phyloP scores from a whole-genome alignment of 2,797 vertebrate genomes.

The Oceanodroma leucorhoa region DNA sequence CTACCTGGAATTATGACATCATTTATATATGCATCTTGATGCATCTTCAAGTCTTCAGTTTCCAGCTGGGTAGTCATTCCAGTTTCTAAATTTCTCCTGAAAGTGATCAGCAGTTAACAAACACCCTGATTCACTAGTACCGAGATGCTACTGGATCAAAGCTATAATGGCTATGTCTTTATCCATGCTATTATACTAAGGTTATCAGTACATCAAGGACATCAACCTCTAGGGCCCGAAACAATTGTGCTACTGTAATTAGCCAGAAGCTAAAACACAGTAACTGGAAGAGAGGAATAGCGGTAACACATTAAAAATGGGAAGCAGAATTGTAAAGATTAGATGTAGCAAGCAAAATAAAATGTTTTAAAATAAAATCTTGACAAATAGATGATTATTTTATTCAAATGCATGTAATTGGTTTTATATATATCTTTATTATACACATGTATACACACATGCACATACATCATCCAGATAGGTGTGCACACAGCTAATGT shows the following conservation, averaged over 20 bases:
- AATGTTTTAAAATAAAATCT: neutral
- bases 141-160: neutral
- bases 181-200: neutral
- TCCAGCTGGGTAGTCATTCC: neutral
- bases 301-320: neutral
- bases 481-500: fast-evolving
- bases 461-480: neutral
- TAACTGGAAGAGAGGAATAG: neutral
- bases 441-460: neutral
- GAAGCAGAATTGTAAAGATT: neutral
- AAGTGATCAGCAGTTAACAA: neutral
- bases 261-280: neutral
- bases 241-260: neutral
- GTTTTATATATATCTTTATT: neutral
- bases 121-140: neutral
- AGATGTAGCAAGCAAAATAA: neutral
- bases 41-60: neutral
- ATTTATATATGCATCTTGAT: neutral
- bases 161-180: neutral
- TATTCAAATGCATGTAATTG: neutral
- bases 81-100: neutral
- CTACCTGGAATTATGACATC: neutral
- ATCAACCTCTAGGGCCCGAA: neutral
- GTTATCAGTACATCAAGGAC: neutral
- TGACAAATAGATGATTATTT: neutral